Conservation (phyloP, 2,113 vertebrate genomes). For the Myotis davidii region DNA sequence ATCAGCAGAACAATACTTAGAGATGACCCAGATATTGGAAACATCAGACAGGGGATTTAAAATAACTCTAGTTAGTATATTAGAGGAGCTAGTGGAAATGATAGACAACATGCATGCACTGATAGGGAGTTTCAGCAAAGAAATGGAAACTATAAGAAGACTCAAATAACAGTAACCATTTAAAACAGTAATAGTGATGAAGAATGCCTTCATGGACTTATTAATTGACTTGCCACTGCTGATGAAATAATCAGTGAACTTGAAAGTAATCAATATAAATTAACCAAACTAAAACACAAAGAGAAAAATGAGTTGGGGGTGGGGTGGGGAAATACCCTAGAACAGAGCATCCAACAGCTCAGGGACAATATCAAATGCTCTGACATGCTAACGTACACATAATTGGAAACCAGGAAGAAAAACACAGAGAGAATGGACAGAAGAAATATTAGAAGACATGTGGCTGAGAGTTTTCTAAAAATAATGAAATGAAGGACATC, state of each 20-base stretch:
- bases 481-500: background rate
- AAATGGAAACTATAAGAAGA: background rate
- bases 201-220: background rate
- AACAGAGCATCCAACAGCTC: background rate
- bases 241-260: background rate
- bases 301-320: background rate
- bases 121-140: constrained; percentile 2
- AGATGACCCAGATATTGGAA: background rate
- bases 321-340: background rate
- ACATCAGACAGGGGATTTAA: background rate
- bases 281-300: background rate
- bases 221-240: background rate
- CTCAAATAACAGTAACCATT: background rate
- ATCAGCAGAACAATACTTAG: background rate
- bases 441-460: constrained; percentile 14
- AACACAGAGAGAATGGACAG: background rate
- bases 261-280: constrained; percentile 12
- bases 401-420: constrained; percentile 24
- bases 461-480: constrained; percentile 7
- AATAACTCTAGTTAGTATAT: background rate
- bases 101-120: background rate
- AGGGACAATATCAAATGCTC: background rate
- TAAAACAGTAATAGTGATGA: background rate
- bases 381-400: background rate
- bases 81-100: background rate